Conservation (phyloP, 2,797 vertebrate genomes). For the Characodon lateralis region DNA sequence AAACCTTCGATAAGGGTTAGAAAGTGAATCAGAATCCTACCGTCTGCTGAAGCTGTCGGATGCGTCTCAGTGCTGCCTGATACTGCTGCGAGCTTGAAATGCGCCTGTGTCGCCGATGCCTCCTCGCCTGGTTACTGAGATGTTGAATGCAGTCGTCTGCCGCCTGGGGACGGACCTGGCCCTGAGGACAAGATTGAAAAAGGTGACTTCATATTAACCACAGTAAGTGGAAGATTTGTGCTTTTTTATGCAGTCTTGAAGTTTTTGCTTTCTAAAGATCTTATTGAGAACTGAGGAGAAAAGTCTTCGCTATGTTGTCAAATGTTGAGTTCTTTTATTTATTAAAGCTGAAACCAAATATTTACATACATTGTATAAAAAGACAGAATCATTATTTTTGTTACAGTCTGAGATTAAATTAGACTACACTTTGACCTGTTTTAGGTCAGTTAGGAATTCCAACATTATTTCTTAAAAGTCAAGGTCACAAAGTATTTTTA, state of each 20-base stretch:
- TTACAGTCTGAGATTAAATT: too few relatives aligned
- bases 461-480: too few relatives aligned
- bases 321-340: not conserved
- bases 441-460: too few relatives aligned
- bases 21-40: conserved; percentile 51
- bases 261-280: not conserved
- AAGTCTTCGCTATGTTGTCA: not conserved
- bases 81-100: conserved; percentile 71
- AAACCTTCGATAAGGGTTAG: not conserved
- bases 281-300: not conserved
- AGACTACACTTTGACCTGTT: too few relatives aligned
- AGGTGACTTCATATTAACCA: not conserved
- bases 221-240: not conserved
- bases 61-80: conserved; percentile 70
- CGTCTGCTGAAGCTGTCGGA: conserved; percentile 84
- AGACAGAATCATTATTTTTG: too few relatives aligned
- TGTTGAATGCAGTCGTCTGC: conserved; percentile 85
- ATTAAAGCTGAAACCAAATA: too few relatives aligned
- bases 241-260: not conserved
- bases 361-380: too few relatives aligned
- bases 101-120: conserved; percentile 76
- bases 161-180: conserved; percentile 75
- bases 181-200: conserved; percentile 67
- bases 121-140: conserved; percentile 76
- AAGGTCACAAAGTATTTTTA: too few relatives aligned